phyloP scores from a whole-genome alignment of 2,888 invertebrate genomes.

The Apodemia mormo region DNA sequence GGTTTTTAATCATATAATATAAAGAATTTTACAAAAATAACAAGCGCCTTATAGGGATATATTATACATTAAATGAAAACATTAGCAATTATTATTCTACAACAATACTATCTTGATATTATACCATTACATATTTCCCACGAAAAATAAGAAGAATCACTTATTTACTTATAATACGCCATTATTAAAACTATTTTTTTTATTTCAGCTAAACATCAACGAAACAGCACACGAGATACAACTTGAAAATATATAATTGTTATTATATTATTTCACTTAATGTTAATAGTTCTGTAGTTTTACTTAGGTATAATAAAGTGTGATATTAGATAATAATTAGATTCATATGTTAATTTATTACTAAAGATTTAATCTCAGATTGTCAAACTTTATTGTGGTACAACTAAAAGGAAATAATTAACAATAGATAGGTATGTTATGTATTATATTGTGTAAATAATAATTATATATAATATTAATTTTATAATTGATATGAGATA shows the following conservation, averaged over 20 bases:
- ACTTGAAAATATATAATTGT: slow-evolving; percentile 52
- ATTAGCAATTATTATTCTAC: not conserved
- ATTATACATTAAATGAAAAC: slow-evolving; percentile 7
- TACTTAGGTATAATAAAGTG: slow-evolving; percentile 52
- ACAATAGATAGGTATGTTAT: no score
- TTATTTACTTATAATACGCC: not conserved
- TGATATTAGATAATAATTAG: slow-evolving; percentile 69
- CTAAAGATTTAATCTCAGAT: slow-evolving; percentile 26
- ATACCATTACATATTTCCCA: slow-evolving; percentile 2
- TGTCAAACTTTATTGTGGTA: not conserved
- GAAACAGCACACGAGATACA: slow-evolving; percentile 69
- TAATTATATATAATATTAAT: no score
- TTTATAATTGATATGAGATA: no score
- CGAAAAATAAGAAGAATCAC: slow-evolving; percentile 12
- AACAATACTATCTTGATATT: slow-evolving; percentile 10
- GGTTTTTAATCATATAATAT: not conserved
- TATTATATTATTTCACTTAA: not conserved
- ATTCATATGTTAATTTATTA: slow-evolving; percentile 71
- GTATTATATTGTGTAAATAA: no score
- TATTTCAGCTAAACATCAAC: slow-evolving; percentile 77
- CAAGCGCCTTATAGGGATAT: slow-evolving; percentile 1
- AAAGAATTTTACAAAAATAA: not conserved
- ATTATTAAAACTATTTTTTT: slow-evolving; percentile 40
- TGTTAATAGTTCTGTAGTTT: slow-evolving; percentile 7
- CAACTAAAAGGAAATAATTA: no score